Base-by-base conservation (phyloP, 2,888 invertebrate species). In the Acrobasis suavella region DNA sequence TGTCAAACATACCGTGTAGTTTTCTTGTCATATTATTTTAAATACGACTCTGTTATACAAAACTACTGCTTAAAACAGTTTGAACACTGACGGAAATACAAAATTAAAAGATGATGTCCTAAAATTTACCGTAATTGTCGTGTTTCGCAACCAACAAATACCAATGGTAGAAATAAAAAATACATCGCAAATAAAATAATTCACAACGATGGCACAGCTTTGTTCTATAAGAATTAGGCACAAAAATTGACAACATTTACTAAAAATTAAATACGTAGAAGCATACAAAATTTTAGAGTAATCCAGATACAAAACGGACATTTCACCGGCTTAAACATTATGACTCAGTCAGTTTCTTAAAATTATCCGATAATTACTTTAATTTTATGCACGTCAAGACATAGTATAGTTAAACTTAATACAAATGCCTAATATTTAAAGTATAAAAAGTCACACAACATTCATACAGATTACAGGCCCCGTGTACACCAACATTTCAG, bases 271-370 rank as follows among this genome's bases (percentile, higher is more conserved):
- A 56, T 56, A 56, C 42, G 56, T 55, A 55, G 15, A 38, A 22
- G 42, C 42, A 56, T 56, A 42, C 17, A 38, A 56, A 56, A 56
- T 17, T 17, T 50, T n/a, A 59, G 50, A 59, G 49, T 49, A 58
- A 59, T n/a, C 50, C 49, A 14, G 17, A 59, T 49, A 49, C 39
- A 60, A 51, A 39, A 50, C 38, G 38, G 50, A 51, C 60, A 39
- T 42, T 60, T 60, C 39, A 60, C 60, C 60, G 51, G 60, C 60
- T 60, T 60, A 60, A 81, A 80, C 77, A 77, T 80, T 86, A 87
- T 80, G 82, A 83, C 80, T 90, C 90, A 90, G 90, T 89, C 89
- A 84, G 85, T 87, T 81, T 82, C 86, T 86, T 87, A 86, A 86
- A 86, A 83, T 80, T 60, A 60, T 60, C 51, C 51, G 22, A 60